Percentiles rank a stretch among this genome's conserved stretches.
These are phyloP conservation scores for Caradrina kadenii DNA, from an alignment of 2,888 invertebrate species.

Conservation along the genomic window DNA sequence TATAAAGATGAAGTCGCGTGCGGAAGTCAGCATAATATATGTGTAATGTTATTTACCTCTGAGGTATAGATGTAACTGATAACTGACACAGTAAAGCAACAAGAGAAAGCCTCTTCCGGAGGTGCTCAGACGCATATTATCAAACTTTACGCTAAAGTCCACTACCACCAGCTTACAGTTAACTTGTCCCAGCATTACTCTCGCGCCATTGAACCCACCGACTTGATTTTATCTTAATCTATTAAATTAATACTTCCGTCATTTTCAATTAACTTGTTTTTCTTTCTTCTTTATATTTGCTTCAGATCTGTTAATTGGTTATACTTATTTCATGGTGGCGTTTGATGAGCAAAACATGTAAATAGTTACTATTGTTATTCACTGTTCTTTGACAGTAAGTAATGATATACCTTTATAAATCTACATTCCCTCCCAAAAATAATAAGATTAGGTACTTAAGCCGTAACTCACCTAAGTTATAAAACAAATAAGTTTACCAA, in stretches of 20 bases:
- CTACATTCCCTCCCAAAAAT: too few relatives aligned
- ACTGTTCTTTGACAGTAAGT: too few relatives aligned
- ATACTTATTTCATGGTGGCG: not conserved
- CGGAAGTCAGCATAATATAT: not conserved
- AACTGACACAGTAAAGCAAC: conserved; percentile 4
- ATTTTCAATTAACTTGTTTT: not conserved
- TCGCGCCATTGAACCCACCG: conserved; percentile 3
- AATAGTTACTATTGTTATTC: too few relatives aligned
- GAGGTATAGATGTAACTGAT: not conserved
- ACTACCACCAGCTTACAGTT: conserved; percentile 22
- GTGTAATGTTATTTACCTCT: not conserved
- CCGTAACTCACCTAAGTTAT: too few relatives aligned
- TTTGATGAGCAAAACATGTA: not conserved
- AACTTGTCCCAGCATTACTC: conserved; percentile 15
- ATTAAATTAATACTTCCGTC: conserved; percentile 1
- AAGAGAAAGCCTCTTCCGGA: conserved; percentile 47
- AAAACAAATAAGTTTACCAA: not conserved
- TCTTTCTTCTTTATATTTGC: not conserved
- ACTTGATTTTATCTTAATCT: conserved; percentile 3
- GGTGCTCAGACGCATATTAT: conserved; percentile 30
- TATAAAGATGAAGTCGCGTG: too few relatives aligned
- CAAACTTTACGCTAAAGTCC: conserved; percentile 42
- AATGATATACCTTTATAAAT: too few relatives aligned
- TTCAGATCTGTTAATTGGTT: not conserved
- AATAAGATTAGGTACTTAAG: too few relatives aligned